phyloP scores from a whole-genome alignment of 2,113 vertebrate genomes.

The Macquaria ambigua region DNA sequence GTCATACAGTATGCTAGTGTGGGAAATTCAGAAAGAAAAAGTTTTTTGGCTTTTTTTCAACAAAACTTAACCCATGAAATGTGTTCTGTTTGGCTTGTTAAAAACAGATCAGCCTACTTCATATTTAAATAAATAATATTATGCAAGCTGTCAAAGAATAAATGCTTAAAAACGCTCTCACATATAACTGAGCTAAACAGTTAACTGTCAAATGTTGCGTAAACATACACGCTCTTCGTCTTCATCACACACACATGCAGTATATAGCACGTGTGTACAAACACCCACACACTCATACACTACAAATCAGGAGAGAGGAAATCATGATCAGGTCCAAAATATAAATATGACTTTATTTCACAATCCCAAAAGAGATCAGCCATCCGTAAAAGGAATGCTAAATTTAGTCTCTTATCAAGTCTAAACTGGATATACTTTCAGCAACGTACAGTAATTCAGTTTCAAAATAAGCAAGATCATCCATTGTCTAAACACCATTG shows the following conservation, averaged over 20 bases:
- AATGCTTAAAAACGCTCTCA: neutral
- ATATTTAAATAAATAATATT: too few relatives aligned
- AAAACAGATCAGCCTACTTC: neutral
- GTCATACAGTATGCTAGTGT: constrained; percentile 24
- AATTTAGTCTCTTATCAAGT: constrained; percentile 81
- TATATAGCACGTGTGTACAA: neutral
- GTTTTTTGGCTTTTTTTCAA: neutral
- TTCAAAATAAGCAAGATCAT: constrained; percentile 81
- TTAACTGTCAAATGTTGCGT: neutral
- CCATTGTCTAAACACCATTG: constrained; percentile 79
- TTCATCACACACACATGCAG: neutral
- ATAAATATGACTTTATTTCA: constrained; percentile 88
- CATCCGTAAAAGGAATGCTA: constrained; percentile 82
- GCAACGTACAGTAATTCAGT: constrained; percentile 83
- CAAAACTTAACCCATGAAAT: neutral
- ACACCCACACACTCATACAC: constrained; percentile 1
- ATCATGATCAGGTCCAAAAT: constrained; percentile 82
- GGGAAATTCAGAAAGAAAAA: constrained; percentile 18
- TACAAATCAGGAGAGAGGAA: constrained; percentile 45
- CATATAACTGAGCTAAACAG: neutral
- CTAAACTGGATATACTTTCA: constrained; percentile 82
- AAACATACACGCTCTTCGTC: neutral
- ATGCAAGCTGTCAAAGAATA: neutral
- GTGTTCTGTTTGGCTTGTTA: neutral
- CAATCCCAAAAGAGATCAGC: constrained; percentile 82